These are phyloP conservation scores for Corythornis vintsioides DNA, from an alignment of 2,113 vertebrate genomes.

Conservation along the genomic window DNA sequence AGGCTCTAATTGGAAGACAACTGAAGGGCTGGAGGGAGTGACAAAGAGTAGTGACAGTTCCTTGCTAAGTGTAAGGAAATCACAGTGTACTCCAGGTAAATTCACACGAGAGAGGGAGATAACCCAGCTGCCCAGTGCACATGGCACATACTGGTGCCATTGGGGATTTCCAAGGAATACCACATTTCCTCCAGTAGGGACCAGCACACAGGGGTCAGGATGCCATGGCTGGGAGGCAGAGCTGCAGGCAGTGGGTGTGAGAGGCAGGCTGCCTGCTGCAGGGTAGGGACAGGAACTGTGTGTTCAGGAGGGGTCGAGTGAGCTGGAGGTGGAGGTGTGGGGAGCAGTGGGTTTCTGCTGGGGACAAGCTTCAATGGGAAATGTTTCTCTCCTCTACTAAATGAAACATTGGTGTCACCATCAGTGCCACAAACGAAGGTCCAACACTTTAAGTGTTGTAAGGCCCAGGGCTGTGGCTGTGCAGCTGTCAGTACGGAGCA, in stretches of 20 bases:
- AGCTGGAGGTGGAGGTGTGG: background rate
- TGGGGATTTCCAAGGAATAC: background rate
- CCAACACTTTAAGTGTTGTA: background rate
- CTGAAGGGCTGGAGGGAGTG: background rate
- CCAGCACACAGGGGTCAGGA: accelerated
- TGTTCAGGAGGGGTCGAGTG: accelerated
- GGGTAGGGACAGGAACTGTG: accelerated
- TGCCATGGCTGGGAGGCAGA: background rate
- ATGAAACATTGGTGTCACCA: background rate
- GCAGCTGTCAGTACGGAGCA: accelerated
- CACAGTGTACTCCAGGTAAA: background rate
- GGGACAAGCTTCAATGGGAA: background rate
- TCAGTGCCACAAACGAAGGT: background rate
- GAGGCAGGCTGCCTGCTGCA: background rate
- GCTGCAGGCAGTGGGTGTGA: background rate
- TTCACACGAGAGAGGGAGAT: background rate
- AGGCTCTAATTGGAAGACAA: background rate
- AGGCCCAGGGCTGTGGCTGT: too few species aligned
- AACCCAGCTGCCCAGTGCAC: background rate
- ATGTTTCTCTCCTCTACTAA: background rate
- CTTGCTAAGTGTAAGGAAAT: background rate
- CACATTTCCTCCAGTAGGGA: background rate
- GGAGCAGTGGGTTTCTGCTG: background rate
- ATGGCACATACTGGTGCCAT: background rate
- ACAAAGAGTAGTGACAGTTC: background rate